Evolutionary conservation across 2,888 invertebrate genomes (phyloP), one percentile per base, ranked within the genome.

Genomic region (Callinectes sapidus): DNA sequence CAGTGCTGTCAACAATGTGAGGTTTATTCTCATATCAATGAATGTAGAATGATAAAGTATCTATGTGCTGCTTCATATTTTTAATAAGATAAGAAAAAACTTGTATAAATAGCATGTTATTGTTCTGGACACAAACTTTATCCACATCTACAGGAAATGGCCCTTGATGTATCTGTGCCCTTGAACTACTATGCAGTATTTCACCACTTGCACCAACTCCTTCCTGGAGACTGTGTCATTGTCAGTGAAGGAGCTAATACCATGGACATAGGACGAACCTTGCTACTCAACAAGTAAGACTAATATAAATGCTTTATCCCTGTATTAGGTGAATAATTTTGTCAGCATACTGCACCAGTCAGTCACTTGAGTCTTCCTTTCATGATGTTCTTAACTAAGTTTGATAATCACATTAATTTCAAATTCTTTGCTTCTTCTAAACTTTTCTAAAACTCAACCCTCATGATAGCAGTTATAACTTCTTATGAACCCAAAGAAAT

Each of bases 221-320:
- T 98, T 93, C 98, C 98, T 0, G 93, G 95, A 95, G 98, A 99
- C 96, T 97, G 97, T 8, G 97, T 99, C 28, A 98, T 99, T 94
- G 98, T 99, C 54, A 99, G 98, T 95, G 99, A 99, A 96, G 99
- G 99, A 39, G 99, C 99, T 66, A 99, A 99, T 96, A 99, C 99
- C 0, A 99, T 99, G 99, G 99, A 99, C 95, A 99, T 99, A 95
- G 99, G 99, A 0, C 97, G 99, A 87, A 97, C 98, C 0, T 97
- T 99, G 96, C 96, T 99, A 71, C 96, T 97, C n/a, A 98, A 99
- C 95, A 97, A 28, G 94, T 92, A 89, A 87, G 91, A 71, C n/a
- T 5, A 71, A 10, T 71, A 28, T 71, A 28, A 71, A 71, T 71
- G 10, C 28, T 28, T 28, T 71, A n/a, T 71, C 23, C n/a, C 6